These are phyloP conservation scores for Andrena minutula DNA, from an alignment of 2,888 invertebrate species.

Conservation along the genomic window DNA sequence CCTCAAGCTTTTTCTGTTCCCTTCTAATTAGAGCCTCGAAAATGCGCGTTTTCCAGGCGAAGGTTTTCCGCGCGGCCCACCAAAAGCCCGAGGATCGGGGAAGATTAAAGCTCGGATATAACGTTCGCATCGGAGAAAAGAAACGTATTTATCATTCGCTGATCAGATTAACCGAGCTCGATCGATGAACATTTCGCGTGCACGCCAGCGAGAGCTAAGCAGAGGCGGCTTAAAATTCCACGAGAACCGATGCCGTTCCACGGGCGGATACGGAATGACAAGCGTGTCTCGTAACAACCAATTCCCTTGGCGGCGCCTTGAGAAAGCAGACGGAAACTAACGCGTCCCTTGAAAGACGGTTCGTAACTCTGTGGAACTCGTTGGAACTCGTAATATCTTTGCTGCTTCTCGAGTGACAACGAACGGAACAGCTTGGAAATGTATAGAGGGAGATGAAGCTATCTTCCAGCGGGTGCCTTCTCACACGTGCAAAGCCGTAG, in stretches of 20 bases:
- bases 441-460: constrained; percentile 52
- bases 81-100: neutral
- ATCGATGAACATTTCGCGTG: constrained; percentile 9
- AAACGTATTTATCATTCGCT: neutral
- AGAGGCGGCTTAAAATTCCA: constrained; percentile 46
- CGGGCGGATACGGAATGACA: constrained; percentile 54
- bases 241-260: constrained; percentile 34
- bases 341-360: constrained; percentile 58
- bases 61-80: neutral
- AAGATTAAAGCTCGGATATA: neutral
- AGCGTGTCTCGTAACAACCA: constrained; percentile 69
- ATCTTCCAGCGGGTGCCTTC: constrained; percentile 31
- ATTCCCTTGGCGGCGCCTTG: constrained; percentile 64
- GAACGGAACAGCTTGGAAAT: constrained; percentile 52
- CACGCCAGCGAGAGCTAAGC: neutral
- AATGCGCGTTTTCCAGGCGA: neutral
- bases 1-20: constrained; percentile 24
- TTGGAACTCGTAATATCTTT: constrained; percentile 76
- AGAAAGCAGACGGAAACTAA: constrained; percentile 66
- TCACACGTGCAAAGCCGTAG: constrained; percentile 12
- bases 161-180: constrained; percentile 13
- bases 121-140: neutral
- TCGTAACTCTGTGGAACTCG: constrained; percentile 73
- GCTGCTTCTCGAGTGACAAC: constrained; percentile 70
- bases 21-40: constrained; percentile 33